Conservation (phyloP, 2,113 vertebrate species). For the Heterotilapia buettikoferi region DNA sequence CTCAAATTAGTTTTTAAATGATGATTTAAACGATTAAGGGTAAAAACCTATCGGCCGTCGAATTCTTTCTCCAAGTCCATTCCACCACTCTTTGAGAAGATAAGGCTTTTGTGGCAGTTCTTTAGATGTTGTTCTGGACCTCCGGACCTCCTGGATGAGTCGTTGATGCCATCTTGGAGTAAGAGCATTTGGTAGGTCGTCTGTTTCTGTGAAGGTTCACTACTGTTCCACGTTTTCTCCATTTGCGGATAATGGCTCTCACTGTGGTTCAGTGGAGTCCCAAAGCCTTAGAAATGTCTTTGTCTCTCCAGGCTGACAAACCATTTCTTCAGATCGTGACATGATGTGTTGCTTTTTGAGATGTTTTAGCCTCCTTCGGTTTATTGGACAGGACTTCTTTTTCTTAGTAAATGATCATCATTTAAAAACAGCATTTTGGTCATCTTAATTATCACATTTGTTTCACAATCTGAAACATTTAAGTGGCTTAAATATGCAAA, state of each 20-base stretch:
- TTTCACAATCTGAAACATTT: not conserved
- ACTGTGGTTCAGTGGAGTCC: not conserved
- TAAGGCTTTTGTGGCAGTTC: not conserved
- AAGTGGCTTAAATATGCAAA: not conserved
- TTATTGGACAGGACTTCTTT: not conserved
- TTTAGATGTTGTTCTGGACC: not conserved
- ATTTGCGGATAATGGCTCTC: fast-evolving
- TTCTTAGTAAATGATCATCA: not conserved
- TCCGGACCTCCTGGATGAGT: not conserved
- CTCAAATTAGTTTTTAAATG: not conserved
- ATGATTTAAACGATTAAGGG: not conserved
- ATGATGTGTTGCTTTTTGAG: not conserved
- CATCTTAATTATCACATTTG: not conserved
- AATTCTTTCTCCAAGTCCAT: not conserved
- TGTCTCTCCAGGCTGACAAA: not conserved
- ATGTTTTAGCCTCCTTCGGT: not conserved
- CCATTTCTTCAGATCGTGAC: not conserved
- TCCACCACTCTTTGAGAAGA: not conserved
- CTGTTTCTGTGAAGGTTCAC: not conserved
- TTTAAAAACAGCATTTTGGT: not conserved
- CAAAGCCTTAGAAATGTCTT: not conserved
- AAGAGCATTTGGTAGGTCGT: not conserved
- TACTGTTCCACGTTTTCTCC: not conserved
- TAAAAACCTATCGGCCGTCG: fast-evolving
- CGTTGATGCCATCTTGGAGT: not conserved